phyloP scores from a whole-genome alignment of 2,888 invertebrate species.

The Dione vanillae region DNA sequence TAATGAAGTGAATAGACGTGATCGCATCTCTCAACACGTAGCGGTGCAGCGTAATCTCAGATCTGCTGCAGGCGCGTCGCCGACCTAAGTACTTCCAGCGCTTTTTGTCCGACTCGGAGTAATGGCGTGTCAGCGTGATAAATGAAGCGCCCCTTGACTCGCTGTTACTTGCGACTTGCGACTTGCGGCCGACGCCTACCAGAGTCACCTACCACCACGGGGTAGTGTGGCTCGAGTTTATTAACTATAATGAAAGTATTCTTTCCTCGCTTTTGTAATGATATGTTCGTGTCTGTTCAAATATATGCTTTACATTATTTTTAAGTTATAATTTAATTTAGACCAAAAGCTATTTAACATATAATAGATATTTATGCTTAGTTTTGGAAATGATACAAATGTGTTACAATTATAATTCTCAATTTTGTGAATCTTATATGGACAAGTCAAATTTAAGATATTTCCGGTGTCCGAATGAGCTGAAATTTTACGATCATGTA shows the following conservation, averaged over 20 bases:
- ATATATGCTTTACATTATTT: no score
- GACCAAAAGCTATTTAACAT: no score
- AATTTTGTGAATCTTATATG: no score
- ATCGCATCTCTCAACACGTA: constrained; percentile 24
- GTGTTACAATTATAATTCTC: no score
- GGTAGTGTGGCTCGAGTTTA: no score
- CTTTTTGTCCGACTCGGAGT: constrained; percentile 30
- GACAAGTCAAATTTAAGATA: no score
- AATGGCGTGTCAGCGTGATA: constrained; percentile 34
- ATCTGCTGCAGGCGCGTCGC: constrained; percentile 19
- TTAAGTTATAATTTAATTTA: background rate
- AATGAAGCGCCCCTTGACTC: constrained; percentile 30
- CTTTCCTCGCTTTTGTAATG: background rate
- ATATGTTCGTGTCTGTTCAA: background rate
- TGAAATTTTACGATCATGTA: no score
- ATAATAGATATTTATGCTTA: no score
- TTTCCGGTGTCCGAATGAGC: no score
- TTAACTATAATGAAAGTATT: background rate
- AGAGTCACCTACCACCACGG: no score
- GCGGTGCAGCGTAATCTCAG: constrained; percentile 17
- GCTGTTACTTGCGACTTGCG: background rate
- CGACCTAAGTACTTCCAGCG: constrained; percentile 20
- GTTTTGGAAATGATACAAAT: no score
- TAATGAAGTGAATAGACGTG: constrained; percentile 8
- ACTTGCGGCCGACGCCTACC: constrained; percentile 4